Conservation (phyloP, 2,797 vertebrate species). For the Furcifer pardalis region DNA sequence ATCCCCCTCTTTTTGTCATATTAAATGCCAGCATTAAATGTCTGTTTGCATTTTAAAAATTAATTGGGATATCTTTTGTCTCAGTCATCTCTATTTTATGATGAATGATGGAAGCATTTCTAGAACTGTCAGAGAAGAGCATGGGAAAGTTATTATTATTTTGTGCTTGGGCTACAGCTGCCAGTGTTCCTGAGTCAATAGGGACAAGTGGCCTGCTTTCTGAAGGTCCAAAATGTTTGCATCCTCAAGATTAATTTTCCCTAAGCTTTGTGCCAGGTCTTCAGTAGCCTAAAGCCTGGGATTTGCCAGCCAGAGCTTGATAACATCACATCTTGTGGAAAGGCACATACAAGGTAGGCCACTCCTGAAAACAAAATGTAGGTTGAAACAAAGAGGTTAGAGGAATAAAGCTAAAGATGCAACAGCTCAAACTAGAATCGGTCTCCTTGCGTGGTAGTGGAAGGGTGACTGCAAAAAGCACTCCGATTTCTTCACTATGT, state of each 20-base stretch:
- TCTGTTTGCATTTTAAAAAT: neutral
- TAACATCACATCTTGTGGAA: neutral
- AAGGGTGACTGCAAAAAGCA: too few relatives aligned
- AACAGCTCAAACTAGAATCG: neutral
- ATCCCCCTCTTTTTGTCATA: neutral
- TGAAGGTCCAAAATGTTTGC: neutral
- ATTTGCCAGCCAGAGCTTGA: neutral
- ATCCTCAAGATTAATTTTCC: neutral
- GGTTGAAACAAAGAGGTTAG: neutral
- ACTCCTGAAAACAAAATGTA: neutral
- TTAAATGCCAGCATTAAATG: neutral
- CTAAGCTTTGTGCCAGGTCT: neutral
- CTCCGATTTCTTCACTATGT: neutral
- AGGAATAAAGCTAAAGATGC: neutral
- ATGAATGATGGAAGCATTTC: neutral
- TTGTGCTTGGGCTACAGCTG: neutral
- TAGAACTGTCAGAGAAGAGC: neutral
- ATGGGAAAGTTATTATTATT: neutral
- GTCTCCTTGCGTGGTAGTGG: neutral
- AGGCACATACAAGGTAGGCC: neutral
- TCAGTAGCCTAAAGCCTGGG: neutral
- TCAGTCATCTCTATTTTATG: neutral
- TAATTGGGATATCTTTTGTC: neutral
- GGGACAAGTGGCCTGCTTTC: neutral
- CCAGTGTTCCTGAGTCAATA: neutral